Conservation (phyloP, 2,113 vertebrate genomes). For the Nipponia nippon region DNA sequence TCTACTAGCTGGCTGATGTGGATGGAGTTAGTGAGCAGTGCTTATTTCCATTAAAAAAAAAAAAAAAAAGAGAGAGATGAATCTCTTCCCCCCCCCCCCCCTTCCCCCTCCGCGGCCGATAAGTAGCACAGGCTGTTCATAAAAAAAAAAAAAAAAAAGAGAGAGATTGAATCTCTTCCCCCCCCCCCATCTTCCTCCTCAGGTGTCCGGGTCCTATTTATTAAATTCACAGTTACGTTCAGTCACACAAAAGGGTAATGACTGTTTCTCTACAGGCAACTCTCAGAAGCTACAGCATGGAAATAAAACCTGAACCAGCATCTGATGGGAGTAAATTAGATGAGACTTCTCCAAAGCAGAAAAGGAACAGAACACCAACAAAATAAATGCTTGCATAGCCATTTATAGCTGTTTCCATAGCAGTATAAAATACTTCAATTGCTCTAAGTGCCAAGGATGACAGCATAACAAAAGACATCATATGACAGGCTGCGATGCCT, state of each 20-base stretch:
- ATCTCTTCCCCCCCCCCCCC: background rate
- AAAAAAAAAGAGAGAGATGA: background rate
- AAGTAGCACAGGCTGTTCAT: too few relatives aligned
- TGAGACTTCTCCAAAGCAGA: slow-evolving; percentile 18
- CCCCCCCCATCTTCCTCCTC: background rate
- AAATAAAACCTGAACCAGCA: slow-evolving; percentile 15
- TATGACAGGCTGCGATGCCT: background rate
- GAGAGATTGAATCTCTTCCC: background rate
- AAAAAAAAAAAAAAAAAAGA: background rate
- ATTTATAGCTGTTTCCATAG: slow-evolving; percentile 60
- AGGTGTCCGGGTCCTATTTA: background rate
- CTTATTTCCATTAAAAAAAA: background rate
- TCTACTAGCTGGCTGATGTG: background rate
- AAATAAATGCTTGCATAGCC: slow-evolving; percentile 39
- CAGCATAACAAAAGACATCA: slow-evolving; percentile 1
- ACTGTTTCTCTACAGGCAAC: background rate
- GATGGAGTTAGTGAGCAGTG: background rate
- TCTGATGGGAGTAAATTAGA: slow-evolving; percentile 4
- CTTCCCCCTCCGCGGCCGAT: background rate
- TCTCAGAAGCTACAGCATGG: background rate
- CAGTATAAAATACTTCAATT: slow-evolving; percentile 15
- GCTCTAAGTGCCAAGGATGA: slow-evolving; percentile 22
- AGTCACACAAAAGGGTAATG: background rate
- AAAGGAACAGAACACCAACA: slow-evolving; percentile 12
- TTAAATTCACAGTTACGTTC: background rate